Evolutionary conservation across 1,140 invertebrate genomes (phyloP).

Genomic region (Drosophila eugracilis): DNA sequence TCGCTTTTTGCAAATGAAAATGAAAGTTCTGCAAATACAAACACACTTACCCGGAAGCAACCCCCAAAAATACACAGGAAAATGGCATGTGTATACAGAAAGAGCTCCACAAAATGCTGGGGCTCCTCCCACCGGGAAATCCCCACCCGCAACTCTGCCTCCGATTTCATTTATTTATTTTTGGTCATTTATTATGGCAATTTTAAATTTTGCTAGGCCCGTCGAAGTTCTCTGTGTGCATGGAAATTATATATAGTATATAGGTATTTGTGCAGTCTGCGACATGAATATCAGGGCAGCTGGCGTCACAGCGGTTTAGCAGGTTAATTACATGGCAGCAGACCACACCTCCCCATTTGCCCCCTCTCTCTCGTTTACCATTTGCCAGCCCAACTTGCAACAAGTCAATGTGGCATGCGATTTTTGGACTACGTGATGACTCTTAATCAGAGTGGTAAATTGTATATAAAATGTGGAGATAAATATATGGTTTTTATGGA

Average conservation of each 20-base stretch:
- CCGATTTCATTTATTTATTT: slow-evolving; percentile 34
- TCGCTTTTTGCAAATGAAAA: slow-evolving; percentile 62
- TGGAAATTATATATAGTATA: too few relatives aligned
- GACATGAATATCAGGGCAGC: slow-evolving; percentile 44
- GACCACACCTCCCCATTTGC: slow-evolving; percentile 24
- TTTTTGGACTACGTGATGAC: slow-evolving; percentile 1
- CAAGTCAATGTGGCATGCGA: slow-evolving; percentile 2
- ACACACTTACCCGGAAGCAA: slow-evolving; percentile 38
- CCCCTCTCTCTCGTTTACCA: slow-evolving; percentile 5
- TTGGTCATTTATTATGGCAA: slow-evolving; percentile 47
- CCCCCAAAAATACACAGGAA: slow-evolving; percentile 40
- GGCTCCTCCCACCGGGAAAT: slow-evolving; percentile 55
- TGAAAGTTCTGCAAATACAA: slow-evolving; percentile 59
- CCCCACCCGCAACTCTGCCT: background rate
- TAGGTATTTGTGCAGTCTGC: slow-evolving; percentile 29
- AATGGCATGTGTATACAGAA: slow-evolving; percentile 33
- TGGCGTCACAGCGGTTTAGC: slow-evolving; percentile 76
- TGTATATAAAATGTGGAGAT: too few relatives aligned
- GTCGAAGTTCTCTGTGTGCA: background rate
- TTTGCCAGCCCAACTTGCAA: slow-evolving; percentile 7
- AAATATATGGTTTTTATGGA: too few relatives aligned
- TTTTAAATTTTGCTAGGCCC: slow-evolving; percentile 38
- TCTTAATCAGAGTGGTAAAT: background rate
- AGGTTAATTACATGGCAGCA: slow-evolving; percentile 68
- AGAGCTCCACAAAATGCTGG: slow-evolving; percentile 50